Base-by-base conservation (phyloP, 2,113 vertebrate species). In the Pseudopipra pipra region DNA sequence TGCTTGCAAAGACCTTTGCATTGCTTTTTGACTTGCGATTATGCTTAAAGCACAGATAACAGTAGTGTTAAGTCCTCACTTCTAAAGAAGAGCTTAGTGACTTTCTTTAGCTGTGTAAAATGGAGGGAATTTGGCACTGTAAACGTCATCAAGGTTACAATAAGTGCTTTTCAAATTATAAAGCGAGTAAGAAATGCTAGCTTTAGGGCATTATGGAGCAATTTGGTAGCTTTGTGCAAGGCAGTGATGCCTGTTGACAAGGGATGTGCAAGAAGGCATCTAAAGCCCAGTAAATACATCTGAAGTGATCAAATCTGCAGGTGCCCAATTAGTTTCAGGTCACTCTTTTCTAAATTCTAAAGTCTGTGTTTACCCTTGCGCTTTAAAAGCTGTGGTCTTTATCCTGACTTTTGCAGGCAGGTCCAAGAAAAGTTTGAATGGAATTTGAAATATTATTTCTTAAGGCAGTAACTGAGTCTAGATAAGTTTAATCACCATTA, bases 401-500 rank as follows among this genome's bases (percentile, higher is more conserved):
- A 77, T 52, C 35, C 52, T 31, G 30, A 73, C 66, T 92, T 87
- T 39, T 83, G 19, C 37, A 89, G 58, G 44, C 21, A 87, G 30
- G 23, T 96, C n/a, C 24, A 92, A 92, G 74, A 85, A 28, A 77
- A 8, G 4, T 86, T 76, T 81, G 73, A 90, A 66, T 68, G 80
- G 28, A 41, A 92, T 86, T 87, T 95, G 61, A 75, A 90, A 81
- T 67, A 78, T 37, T 92, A 35, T 78, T 88, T 89, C 66, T 78
- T 35, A 43, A 84, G 83, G 31, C 44, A 86, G n/a, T 88, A 62
- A 87, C 33, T 71, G 24, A 70, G 27, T 70, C 39, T 83, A 91
- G 73, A 55, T 71, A 86, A 89, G 44, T 87, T 85, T 75, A 87
- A 93, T 76, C 49, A 79, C 24, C 51, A 51, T 89, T 96, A 92